phyloP scores from a whole-genome alignment of 2,113 vertebrate genomes.

The Plecturocebus donacophilus region DNA sequence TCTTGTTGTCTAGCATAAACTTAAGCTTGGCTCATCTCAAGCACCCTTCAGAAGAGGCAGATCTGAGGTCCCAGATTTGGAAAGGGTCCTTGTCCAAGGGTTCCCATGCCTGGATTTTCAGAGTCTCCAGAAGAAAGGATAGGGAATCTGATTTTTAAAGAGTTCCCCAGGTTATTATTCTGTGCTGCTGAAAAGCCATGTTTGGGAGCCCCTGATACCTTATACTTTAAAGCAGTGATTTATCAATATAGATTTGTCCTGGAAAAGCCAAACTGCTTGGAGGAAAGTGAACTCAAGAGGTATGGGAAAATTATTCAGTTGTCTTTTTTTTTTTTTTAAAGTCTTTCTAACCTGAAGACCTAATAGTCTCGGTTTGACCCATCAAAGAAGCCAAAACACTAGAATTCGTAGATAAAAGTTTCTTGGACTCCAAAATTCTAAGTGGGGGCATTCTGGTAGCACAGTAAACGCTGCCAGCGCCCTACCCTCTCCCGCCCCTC shows the following conservation, averaged over 20 bases:
- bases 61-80: neutral
- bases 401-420: neutral
- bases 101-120: neutral
- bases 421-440: neutral
- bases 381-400: neutral
- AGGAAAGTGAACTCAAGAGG: neutral
- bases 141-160: neutral
- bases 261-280: neutral
- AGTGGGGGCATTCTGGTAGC: neutral
- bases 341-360: neutral
- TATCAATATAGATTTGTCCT: neutral
- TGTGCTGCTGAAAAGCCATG: neutral
- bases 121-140: neutral
- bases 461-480: rapidly evolving
- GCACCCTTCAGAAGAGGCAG: neutral
- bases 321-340: neutral
- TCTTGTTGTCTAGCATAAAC: neutral
- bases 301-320: neutral
- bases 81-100: neutral
- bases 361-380: neutral
- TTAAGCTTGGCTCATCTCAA: neutral
- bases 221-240: neutral
- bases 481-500: rapidly evolving
- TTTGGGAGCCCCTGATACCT: neutral
- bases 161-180: too few relatives aligned